Evolutionary conservation across 2,888 invertebrate genomes (phyloP).

Genomic region (Tenthredo livida): DNA sequence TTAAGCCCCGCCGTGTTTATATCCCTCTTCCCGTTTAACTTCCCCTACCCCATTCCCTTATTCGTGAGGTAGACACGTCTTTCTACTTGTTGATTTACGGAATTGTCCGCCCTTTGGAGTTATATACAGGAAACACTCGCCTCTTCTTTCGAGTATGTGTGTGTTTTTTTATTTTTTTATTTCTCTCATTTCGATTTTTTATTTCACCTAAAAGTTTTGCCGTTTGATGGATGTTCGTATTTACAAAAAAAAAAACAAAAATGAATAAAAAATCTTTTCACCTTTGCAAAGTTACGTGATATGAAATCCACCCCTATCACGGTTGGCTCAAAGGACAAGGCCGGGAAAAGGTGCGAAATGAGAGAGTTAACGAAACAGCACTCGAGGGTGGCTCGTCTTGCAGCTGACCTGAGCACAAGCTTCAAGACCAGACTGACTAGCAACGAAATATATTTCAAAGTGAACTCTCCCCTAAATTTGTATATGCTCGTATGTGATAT

Average conservation of each 20-base stretch:
- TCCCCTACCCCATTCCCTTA: not conserved
- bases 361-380: slow-evolving; percentile 42
- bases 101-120: not conserved
- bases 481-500: not conserved
- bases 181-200: not conserved
- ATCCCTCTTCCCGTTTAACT: not conserved
- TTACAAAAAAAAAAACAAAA: not conserved
- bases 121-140: not conserved
- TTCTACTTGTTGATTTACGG: slow-evolving; percentile 39
- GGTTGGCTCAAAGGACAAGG: slow-evolving; percentile 9
- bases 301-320: slow-evolving; percentile 29
- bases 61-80: not conserved
- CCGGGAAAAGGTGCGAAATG: slow-evolving; percentile 21
- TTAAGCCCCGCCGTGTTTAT: slow-evolving; percentile 22
- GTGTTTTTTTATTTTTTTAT: no score
- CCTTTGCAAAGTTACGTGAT: not conserved
- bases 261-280: not conserved
- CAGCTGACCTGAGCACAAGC: slow-evolving; percentile 31
- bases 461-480: not conserved
- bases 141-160: not conserved
- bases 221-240: not conserved
- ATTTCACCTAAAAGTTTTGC: not conserved
- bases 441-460: not conserved
- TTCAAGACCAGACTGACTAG: not conserved
- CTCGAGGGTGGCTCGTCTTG: slow-evolving; percentile 35